phyloP scores from a whole-genome alignment of 2,113 vertebrate species.

The Corythaixoides concolor region DNA sequence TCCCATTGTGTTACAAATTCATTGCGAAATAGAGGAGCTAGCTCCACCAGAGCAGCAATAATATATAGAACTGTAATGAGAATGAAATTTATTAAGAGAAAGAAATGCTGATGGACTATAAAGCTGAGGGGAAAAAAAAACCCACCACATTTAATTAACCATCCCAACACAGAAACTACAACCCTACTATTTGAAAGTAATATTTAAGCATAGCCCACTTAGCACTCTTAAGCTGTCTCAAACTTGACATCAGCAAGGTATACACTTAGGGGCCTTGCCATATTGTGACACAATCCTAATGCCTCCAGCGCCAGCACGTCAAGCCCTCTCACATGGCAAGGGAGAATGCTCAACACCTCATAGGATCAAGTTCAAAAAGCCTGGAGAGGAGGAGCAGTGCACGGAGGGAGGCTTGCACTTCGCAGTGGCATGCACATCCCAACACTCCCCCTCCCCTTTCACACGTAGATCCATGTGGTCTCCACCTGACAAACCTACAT shows the following conservation, averaged over 20 bases:
- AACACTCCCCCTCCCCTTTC: not conserved
- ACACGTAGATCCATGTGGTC: conserved; percentile 25
- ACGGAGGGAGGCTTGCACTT: not conserved
- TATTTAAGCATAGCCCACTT: not conserved
- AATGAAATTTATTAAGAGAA: not conserved
- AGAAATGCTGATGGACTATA: conserved; percentile 15
- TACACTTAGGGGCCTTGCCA: not conserved
- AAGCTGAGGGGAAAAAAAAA: not conserved
- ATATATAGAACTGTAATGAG: not conserved
- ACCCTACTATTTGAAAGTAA: not conserved
- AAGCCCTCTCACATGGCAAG: not conserved
- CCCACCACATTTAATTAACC: not conserved
- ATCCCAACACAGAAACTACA: not conserved
- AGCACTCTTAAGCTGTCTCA: not conserved
- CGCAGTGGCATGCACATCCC: not conserved
- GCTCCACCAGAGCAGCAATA: not conserved
- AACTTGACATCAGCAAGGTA: not conserved
- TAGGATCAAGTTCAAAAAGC: not conserved
- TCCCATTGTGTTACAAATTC: not conserved
- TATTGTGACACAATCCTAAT: conserved; percentile 8
- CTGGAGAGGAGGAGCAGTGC: not conserved
- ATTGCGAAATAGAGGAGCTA: not conserved
- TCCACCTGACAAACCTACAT: conserved; percentile 30
- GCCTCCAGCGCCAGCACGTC: not conserved
- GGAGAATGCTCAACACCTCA: not conserved